Conservation (phyloP, 2,113 vertebrate species). For the Cyprinodon variegatus region DNA sequence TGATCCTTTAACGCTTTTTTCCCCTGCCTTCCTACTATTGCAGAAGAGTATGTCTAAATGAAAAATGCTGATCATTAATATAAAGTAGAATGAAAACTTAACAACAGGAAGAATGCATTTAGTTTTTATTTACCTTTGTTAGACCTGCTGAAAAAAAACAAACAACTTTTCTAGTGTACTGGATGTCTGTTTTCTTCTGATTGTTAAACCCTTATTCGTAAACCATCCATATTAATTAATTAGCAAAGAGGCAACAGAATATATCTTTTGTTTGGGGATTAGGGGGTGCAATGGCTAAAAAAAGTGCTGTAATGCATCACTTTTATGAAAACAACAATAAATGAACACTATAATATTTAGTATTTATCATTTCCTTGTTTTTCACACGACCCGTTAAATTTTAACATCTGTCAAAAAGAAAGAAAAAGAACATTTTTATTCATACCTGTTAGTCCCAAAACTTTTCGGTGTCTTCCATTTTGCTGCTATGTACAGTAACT, state of each 20-base stretch:
- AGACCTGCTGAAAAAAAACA: background rate
- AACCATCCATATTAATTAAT: too few relatives aligned
- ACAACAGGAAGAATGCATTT: background rate
- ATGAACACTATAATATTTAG: background rate
- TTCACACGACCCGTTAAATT: background rate
- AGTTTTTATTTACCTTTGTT: background rate
- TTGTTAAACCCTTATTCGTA: too few relatives aligned
- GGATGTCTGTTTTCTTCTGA: background rate
- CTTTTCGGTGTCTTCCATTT: background rate
- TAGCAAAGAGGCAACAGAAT: too few relatives aligned
- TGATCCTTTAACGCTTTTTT: background rate
- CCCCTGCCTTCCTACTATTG: background rate
- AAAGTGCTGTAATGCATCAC: too few relatives aligned
- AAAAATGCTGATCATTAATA: too few relatives aligned
- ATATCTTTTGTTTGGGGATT: too few relatives aligned
- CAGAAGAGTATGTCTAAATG: background rate
- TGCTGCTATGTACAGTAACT: too few relatives aligned
- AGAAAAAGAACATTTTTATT: background rate
- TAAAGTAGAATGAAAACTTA: too few relatives aligned
- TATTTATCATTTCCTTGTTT: background rate
- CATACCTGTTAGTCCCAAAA: too few relatives aligned
- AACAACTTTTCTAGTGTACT: background rate
- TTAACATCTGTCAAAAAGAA: background rate
- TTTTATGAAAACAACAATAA: too few relatives aligned
- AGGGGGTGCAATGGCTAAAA: too few relatives aligned